Evolutionary conservation across 2,888 invertebrate species (phyloP), one percentile per base, ranked within the genome.

Genomic region (Rhagonycha fulva): DNA sequence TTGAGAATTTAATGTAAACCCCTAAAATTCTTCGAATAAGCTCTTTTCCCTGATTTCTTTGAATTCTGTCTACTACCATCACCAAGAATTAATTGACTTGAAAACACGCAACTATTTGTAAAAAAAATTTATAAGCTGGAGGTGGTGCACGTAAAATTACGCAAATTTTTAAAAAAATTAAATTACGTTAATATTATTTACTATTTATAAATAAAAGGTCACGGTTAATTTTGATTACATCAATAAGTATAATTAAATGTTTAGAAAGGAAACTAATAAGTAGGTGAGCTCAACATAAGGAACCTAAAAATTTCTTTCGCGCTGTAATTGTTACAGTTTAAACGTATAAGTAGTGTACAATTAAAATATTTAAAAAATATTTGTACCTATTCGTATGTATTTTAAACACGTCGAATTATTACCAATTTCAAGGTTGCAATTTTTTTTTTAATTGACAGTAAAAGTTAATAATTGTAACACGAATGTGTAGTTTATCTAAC

Each of bases 231-330:
- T 66, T 24, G 23, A 66, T 66, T 66, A 14, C 63, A 66, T 66
- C 23, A 66, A 24, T 66, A 66, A 12, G 23, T 66, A 24, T 66
- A 24, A 66, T 66, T 11, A 24, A 10, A 19, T 4, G 26, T 23
- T 66, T 66, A 66, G 63, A 66, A 66, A 66, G 63, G 63, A 66
- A 63, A 66, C 26, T 66, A 66, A 66, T 66, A 66, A 66, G 63
- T 66, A 66, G 63, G 63, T 66, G 62, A 66, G 26, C 63, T 66
- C 47, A n/a, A n/a, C 9, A 12, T 9, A 66, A 66, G n/a, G 24
- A 66, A 66, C 63, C 7, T 9, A 66, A 66, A 66, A 66, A 47
- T n/a, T n/a, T 66, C n/a, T 66, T 24, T 24, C n/a, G 24, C 24
- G n/a, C 26, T 66, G 23, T 66, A 47, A 47, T 47, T 47, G 47